Percentiles rank a stretch among this genome's conserved stretches.
Conservation (phyloP, 2,113 vertebrate species). For the Lamprologus ornatipinnis region DNA sequence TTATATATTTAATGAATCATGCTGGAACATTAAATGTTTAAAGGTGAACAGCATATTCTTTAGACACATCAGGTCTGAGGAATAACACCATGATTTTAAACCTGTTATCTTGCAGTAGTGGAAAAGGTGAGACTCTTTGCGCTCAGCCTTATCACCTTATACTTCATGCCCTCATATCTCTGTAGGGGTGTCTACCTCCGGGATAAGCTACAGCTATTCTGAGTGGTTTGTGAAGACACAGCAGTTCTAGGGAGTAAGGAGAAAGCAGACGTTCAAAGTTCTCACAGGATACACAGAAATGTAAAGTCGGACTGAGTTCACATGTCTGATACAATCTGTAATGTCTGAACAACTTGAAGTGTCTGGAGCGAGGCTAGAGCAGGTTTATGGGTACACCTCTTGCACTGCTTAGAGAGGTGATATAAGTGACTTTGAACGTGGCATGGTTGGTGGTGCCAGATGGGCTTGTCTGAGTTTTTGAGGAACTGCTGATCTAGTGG, state of each 20-base stretch:
- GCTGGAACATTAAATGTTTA: neutral
- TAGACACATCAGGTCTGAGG: neutral
- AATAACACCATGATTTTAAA: neutral
- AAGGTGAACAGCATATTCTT: neutral
- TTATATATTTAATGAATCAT: neutral
- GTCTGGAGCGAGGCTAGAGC: neutral
- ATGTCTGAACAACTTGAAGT: neutral
- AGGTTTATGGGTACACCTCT: neutral
- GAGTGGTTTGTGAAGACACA: neutral
- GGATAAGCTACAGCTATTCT: neutral
- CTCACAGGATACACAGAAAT: neutral
- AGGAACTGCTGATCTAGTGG: neutral
- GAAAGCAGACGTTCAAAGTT: neutral
- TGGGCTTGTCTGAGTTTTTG: neutral
- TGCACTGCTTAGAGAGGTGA: neutral
- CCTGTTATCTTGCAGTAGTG: neutral
- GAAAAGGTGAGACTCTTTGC: neutral
- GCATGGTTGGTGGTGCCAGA: neutral
- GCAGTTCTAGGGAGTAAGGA: neutral
- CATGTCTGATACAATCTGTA: neutral
- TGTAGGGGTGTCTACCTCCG: neutral
- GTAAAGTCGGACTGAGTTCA: neutral
- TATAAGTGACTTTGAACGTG: neutral
- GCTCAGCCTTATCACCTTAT: neutral
- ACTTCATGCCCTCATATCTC: neutral